A percentile compares a stretch with the other conserved stretches of the same genome.
Conservation (phyloP, 2,888 invertebrate genomes). For the Drosophila pseudotalamancana region DNA sequence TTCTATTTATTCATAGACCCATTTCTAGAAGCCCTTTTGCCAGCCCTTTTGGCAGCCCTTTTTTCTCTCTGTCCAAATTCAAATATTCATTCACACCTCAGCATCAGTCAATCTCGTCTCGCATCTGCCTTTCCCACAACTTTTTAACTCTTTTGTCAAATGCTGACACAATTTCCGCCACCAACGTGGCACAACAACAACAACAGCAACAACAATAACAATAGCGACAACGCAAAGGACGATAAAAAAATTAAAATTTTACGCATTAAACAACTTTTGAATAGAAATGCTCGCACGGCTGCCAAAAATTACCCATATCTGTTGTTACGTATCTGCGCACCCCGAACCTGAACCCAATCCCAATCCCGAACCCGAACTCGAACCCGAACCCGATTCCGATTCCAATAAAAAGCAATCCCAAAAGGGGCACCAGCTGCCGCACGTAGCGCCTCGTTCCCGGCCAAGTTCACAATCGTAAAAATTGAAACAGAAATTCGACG, state of each 20-base stretch:
- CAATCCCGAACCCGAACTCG: neutral
- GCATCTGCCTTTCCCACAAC: conserved; percentile 68
- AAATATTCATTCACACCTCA: conserved; percentile 60
- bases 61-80: too few relatives aligned
- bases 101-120: conserved; percentile 36
- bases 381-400: neutral
- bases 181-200: conserved; percentile 51
- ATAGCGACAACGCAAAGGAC: conserved; percentile 21
- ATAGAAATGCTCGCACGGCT: conserved; percentile 51
- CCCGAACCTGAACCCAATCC: conserved; percentile 23
- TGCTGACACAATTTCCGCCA: conserved; percentile 69
- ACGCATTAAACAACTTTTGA: conserved; percentile 70
- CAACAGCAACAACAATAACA: conserved; percentile 26
- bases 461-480: conserved; percentile 52
- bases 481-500: conserved; percentile 71
- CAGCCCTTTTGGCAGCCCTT: conserved; percentile 3
- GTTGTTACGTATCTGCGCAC: conserved; percentile 33
- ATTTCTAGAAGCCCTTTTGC: conserved; percentile 1
- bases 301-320: conserved; percentile 73
- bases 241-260: conserved; percentile 73
- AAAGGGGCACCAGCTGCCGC: conserved; percentile 71
- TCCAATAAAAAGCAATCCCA: conserved; percentile 38
- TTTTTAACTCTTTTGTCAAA: conserved; percentile 76
- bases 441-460: conserved; percentile 30
- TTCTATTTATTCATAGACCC: conserved; percentile 28